phyloP scores from a whole-genome alignment of 2,888 invertebrate genomes.

The Orthosia gracilis region DNA sequence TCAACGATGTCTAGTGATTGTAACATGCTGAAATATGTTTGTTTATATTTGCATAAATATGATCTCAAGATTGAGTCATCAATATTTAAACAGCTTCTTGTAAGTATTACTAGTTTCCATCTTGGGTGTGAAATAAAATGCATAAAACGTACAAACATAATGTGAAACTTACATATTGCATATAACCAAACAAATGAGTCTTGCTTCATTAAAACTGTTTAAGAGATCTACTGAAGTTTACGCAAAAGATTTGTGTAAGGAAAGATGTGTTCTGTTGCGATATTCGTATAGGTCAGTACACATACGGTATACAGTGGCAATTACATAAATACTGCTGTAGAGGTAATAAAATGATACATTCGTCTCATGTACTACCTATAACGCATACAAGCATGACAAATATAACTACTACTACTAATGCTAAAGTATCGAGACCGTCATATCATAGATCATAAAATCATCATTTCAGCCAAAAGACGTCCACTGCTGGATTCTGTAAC shows the following conservation, averaged over 20 bases:
- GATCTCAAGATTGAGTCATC: not conserved
- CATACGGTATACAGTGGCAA: constrained; percentile 19
- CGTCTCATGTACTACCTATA: not conserved
- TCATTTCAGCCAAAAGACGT: not conserved
- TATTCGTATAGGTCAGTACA: constrained; percentile 41
- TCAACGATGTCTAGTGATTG: not conserved
- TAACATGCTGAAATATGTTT: not conserved
- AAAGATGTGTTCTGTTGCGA: constrained; percentile 40
- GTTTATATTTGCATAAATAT: constrained; percentile 1
- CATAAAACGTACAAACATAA: not conserved
- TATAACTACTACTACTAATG: too few species aligned
- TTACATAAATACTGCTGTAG: constrained; percentile 26
- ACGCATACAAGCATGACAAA: too few species aligned
- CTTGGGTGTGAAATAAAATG: not conserved
- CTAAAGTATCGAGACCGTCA: not conserved
- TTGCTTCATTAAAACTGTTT: constrained; percentile 25
- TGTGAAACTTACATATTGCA: not conserved
- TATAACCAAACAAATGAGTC: not conserved
- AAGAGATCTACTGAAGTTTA: constrained; percentile 23
- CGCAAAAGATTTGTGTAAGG: constrained; percentile 35
- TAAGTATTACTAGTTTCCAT: not conserved
- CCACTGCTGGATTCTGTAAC: not conserved
- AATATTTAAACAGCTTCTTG: too few species aligned
- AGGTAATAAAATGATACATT: constrained; percentile 10
- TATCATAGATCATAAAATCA: not conserved